Percentiles rank a stretch among this genome's conserved stretches.
phyloP scores from a whole-genome alignment of 1,140 invertebrate genomes.

The Cyclargus thomasi region DNA sequence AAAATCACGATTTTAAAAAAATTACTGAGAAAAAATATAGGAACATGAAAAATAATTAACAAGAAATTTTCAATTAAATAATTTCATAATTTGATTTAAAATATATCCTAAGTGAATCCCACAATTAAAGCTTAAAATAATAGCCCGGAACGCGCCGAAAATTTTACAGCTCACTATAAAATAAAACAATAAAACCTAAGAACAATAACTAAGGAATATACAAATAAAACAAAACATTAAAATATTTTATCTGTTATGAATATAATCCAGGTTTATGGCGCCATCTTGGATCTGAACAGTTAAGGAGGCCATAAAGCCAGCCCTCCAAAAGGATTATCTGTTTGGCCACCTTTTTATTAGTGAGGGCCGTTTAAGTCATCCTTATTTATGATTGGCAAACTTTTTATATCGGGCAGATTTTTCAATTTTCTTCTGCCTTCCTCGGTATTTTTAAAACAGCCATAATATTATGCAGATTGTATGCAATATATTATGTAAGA shows the following conservation, averaged over 20 bases:
- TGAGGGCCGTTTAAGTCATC: conserved; percentile 31
- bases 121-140: conserved; percentile 1
- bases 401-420: background rate
- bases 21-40: too few species aligned
- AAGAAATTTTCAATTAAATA: background rate
- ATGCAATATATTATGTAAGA: too few species aligned
- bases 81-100: background rate
- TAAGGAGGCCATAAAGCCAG: conserved; percentile 60
- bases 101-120: background rate
- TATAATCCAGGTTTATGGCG: conserved; percentile 65
- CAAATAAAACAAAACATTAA: conserved; percentile 67
- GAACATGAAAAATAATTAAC: too few species aligned
- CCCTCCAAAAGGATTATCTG: conserved; percentile 63
- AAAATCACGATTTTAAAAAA: too few species aligned
- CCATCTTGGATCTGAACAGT: conserved; percentile 65
- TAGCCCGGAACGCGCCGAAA: background rate
- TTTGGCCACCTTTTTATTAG: conserved; percentile 33
- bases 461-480: too few species aligned
- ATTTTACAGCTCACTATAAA: conserved; percentile 10
- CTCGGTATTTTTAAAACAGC: too few species aligned
- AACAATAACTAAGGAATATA: conserved; percentile 68
- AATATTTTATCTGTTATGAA: conserved; percentile 74
- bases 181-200: conserved; percentile 53
- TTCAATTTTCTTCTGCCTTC: background rate
- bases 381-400: conserved; percentile 22